Conservation (phyloP, 2,888 invertebrate genomes). For the Cantharis nigra region DNA sequence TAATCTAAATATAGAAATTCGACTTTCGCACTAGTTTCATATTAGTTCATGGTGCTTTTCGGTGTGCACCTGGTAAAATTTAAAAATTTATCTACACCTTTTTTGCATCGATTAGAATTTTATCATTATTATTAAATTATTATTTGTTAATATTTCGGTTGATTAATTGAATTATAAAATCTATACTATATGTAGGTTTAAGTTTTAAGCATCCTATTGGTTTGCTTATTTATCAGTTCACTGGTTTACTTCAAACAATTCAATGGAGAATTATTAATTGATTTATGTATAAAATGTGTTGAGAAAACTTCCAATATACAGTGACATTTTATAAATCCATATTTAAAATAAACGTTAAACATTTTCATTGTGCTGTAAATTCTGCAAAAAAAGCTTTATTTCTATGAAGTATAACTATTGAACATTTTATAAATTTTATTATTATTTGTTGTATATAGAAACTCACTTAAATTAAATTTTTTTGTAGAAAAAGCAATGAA, state of each 20-base stretch:
- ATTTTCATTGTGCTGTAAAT: not conserved
- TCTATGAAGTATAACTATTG: too few species aligned
- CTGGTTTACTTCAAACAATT: slow-evolving; percentile 15
- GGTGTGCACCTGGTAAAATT: not conserved
- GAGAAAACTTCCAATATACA: not conserved
- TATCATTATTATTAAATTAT: not conserved
- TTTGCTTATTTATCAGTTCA: slow-evolving; percentile 14
- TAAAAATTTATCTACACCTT: not conserved
- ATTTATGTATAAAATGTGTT: slow-evolving; percentile 5
- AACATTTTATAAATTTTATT: not conserved
- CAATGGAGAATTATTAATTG: slow-evolving; percentile 20
- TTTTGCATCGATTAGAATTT: not conserved
- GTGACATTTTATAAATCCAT: not conserved
- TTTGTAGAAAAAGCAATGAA: not conserved
- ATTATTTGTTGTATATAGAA: not conserved
- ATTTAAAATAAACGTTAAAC: not conserved
- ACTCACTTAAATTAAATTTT: too few species aligned
- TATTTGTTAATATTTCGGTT: slow-evolving; percentile 5
- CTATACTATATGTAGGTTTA: slow-evolving; percentile 20
- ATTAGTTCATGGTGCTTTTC: not conserved
- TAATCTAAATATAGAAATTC: not conserved
- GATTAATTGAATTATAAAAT: slow-evolving; percentile 25
- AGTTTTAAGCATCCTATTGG: slow-evolving; percentile 5
- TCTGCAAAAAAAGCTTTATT: too few species aligned
- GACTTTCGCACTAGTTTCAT: not conserved